Evolutionary conservation across 1,140 invertebrate genomes (phyloP).

Genomic region (Orchestia grillus): DNA sequence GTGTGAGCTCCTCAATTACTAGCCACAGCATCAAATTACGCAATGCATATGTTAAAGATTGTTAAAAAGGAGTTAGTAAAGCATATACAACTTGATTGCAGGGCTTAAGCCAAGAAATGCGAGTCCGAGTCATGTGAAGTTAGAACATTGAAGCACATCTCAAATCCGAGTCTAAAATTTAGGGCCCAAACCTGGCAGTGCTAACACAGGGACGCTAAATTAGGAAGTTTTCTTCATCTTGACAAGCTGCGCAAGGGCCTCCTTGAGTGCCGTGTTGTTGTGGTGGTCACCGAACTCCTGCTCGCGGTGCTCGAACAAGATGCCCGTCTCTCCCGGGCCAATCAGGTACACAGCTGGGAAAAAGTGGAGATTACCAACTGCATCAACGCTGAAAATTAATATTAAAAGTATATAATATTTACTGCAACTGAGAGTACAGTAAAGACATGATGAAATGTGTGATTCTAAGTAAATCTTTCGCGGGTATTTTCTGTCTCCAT

Average conservation of each 20-base stretch:
- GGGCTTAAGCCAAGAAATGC: neutral
- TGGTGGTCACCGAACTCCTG: slow-evolving; percentile 71
- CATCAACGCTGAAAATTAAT: neutral
- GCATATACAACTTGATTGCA: neutral
- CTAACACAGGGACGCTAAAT: neutral
- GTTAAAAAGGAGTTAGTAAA: neutral
- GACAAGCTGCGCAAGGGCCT: slow-evolving; percentile 51
- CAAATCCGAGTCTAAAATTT: neutral
- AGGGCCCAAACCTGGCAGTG: neutral
- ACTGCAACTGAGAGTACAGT: neutral
- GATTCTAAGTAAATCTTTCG: no score
- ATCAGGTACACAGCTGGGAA: slow-evolving; percentile 71
- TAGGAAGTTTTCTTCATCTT: neutral
- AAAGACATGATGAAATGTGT: no score
- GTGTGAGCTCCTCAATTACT: neutral
- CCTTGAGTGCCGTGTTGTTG: slow-evolving; percentile 68
- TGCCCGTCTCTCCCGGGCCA: slow-evolving; percentile 70
- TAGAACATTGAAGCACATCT: neutral
- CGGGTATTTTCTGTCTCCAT: no score
- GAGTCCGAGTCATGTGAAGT: neutral
- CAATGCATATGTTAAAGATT: neutral
- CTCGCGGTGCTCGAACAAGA: slow-evolving; percentile 72
- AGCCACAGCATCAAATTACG: neutral
- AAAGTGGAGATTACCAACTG: neutral
- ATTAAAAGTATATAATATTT: neutral